phyloP scores from a whole-genome alignment of 2,113 vertebrate species.

The Chauna torquata region DNA sequence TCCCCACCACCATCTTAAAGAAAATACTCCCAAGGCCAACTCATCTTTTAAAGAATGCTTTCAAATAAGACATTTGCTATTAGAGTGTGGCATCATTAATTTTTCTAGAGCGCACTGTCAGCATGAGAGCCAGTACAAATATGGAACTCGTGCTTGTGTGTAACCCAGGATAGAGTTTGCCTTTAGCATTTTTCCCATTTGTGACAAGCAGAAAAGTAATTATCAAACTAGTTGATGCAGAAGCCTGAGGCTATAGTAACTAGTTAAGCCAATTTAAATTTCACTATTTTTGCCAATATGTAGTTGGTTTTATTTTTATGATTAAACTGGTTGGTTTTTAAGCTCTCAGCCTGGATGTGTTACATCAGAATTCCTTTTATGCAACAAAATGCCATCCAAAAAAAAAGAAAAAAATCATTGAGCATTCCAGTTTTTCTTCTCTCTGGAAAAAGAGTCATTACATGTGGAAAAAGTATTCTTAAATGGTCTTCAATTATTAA shows the following conservation, averaged over 20 bases:
- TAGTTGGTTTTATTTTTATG: background rate
- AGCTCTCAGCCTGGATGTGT: background rate
- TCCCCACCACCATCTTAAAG: background rate
- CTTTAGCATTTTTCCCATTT: background rate
- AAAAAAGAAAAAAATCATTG: background rate
- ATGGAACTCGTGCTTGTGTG: background rate
- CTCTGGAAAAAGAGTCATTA: background rate
- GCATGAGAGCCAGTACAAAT: background rate
- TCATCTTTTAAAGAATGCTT: background rate
- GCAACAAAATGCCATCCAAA: background rate
- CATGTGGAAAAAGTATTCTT: background rate
- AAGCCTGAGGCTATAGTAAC: constrained; percentile 13
- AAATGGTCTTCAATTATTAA: background rate
- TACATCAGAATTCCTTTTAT: background rate
- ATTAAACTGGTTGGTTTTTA: background rate
- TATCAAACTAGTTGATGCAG: constrained; percentile 19
- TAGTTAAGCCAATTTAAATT: constrained; percentile 20
- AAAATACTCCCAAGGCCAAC: background rate
- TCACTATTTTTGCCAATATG: background rate
- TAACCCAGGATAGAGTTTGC: background rate
- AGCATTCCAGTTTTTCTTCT: background rate
- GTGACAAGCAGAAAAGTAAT: constrained; percentile 25
- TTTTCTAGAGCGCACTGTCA: background rate
- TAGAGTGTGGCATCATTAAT: background rate
- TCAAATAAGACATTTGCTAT: background rate